Evolutionary conservation across 1,140 invertebrate species (phyloP).

Genomic region (Orius insidiosus): DNA sequence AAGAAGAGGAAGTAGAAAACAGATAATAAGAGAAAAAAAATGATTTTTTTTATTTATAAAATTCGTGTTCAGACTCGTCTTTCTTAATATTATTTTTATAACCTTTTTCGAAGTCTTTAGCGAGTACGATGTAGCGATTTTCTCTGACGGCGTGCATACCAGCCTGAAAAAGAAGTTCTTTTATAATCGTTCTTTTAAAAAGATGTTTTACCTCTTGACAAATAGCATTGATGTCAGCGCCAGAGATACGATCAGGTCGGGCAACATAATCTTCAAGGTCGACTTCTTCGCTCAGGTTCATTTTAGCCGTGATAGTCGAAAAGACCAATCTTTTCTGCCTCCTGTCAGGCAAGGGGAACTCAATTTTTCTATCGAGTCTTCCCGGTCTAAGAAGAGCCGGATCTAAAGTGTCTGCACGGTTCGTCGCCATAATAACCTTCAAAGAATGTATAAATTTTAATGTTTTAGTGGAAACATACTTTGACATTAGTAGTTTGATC

Average conservation of each 20-base stretch:
- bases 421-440: no score
- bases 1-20: no score
- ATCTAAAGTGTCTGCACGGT: no score
- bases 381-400: no score
- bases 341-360: slow-evolving; percentile 94
- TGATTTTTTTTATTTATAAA: slow-evolving; percentile 92
- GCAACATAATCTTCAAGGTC: slow-evolving; percentile 98
- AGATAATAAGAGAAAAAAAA: no score
- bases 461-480: no score
- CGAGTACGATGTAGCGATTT: slow-evolving; percentile 94
- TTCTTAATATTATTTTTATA: slow-evolving; percentile 99
- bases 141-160: slow-evolving; percentile 93
- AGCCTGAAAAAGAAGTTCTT: slow-evolving; percentile 36
- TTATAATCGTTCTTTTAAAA: neutral
- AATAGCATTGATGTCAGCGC: slow-evolving; percentile 98
- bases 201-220: slow-evolving; percentile 94
- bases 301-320: slow-evolving; percentile 92
- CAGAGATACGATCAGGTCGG: slow-evolving; percentile 93
- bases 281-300: slow-evolving; percentile 99
- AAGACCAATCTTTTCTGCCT: slow-evolving; percentile 96
- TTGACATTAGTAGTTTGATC: slow-evolving; percentile 99
- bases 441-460: no score
- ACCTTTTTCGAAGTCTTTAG: slow-evolving; percentile 98
- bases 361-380: no score
- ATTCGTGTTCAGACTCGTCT: slow-evolving; percentile 97